A percentile compares a stretch with the other conserved stretches of the same genome.
These are phyloP conservation scores for Cariama cristata DNA, from an alignment of 2,113 vertebrate species.

Conservation along the genomic window DNA sequence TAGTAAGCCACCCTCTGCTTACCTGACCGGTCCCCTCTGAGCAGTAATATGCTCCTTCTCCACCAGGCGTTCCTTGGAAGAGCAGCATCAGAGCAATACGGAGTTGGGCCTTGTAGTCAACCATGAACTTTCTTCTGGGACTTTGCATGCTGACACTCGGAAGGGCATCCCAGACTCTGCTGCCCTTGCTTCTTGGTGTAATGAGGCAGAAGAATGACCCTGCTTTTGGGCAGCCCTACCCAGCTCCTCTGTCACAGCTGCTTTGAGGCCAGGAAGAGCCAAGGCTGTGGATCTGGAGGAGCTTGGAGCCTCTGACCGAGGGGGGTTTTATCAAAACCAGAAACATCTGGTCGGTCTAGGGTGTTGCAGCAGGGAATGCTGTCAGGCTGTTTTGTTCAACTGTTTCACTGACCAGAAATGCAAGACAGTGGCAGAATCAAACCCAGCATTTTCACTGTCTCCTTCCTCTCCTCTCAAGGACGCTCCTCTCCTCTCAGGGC, in stretches of 20 bases:
- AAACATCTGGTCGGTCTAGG: neutral
- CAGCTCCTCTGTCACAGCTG: neutral
- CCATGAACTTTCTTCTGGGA: neutral
- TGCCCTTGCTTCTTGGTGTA: neutral
- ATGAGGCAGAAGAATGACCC: neutral
- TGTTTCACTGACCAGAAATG: neutral
- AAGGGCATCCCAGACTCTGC: neutral
- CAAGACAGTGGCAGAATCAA: neutral
- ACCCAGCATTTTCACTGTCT: neutral
- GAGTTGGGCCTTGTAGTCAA: neutral
- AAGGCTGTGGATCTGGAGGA: neutral
- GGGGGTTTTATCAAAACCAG: neutral
- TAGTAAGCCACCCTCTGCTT: neutral
- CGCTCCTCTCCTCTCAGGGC: neutral
- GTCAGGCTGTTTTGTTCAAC: neutral
- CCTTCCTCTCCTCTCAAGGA: neutral
- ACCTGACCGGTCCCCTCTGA: neutral
- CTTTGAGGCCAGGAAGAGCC: neutral
- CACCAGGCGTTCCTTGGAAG: neutral
- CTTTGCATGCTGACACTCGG: neutral
- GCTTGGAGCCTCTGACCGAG: neutral
- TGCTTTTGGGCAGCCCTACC: neutral
- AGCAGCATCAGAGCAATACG: rapidly evolving
- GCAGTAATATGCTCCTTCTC: neutral
- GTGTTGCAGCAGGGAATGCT: neutral